Percentiles rank a stretch among this genome's conserved stretches.
These are phyloP conservation scores for Hypsopygia costalis DNA, from an alignment of 2,888 invertebrate species.

Conservation along the genomic window DNA sequence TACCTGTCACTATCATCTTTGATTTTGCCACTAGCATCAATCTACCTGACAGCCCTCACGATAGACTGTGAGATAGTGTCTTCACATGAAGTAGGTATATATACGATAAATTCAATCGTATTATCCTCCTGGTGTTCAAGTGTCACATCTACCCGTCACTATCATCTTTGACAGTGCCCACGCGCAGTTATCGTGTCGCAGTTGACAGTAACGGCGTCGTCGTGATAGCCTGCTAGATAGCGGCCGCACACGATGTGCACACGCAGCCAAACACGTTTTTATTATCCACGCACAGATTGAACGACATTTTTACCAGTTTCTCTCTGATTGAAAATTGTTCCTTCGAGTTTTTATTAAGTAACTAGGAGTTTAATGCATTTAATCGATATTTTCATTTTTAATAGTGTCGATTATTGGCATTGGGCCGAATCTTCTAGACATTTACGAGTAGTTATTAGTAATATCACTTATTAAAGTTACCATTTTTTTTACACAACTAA, in stretches of 20 bases:
- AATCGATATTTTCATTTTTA: no score
- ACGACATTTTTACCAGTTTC: slow-evolving; percentile 5
- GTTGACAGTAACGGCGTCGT: slow-evolving; percentile 66
- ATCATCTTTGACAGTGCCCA: slow-evolving; percentile 46
- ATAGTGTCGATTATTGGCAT: no score
- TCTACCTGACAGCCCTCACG: slow-evolving; percentile 25
- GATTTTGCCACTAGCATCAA: no score
- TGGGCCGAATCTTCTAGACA: no score
- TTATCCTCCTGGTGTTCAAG: neutral
- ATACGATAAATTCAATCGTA: no score
- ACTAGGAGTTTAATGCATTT: no score
- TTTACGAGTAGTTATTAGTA: no score
- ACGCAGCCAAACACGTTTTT: slow-evolving; percentile 22
- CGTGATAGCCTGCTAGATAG: slow-evolving; percentile 59
- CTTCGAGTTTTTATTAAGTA: no score
- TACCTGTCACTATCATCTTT: no score
- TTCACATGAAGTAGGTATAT: slow-evolving; percentile 54
- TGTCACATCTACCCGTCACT: neutral
- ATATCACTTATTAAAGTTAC: no score
- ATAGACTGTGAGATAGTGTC: slow-evolving; percentile 59
- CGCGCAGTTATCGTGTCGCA: slow-evolving; percentile 52
- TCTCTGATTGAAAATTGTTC: no score
- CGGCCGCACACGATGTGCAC: slow-evolving; percentile 62
- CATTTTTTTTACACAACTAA: no score
- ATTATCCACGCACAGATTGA: slow-evolving; percentile 4